Conservation (phyloP, 2,113 vertebrate genomes). For the Rhea pennata region DNA sequence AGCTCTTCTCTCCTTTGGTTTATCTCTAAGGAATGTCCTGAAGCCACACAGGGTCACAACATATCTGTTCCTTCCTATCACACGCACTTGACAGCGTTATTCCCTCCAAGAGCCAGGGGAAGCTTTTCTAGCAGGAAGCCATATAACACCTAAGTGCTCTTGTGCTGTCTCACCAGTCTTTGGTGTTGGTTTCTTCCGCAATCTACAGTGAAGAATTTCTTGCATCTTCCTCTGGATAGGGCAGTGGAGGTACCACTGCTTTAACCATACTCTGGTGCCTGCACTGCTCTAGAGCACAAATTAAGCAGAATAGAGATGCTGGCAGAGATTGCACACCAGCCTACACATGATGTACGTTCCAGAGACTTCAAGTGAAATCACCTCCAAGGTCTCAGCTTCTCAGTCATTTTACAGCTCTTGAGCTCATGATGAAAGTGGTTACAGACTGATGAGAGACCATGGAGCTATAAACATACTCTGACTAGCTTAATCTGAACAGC, state of each 20-base stretch:
- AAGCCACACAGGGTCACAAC: not conserved
- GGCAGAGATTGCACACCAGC: rapidly evolving
- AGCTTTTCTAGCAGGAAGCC: not conserved
- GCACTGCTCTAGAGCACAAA: not conserved
- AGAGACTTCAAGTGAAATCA: not conserved
- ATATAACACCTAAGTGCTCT: rapidly evolving
- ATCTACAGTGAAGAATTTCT: not conserved
- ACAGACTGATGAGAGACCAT: not conserved
- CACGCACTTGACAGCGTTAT: not conserved
- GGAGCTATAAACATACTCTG: not conserved
- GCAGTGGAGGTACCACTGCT: not conserved
- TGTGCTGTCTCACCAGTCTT: not conserved
- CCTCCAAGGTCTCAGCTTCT: not conserved
- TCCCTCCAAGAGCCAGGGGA: rapidly evolving
- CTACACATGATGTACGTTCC: not conserved
- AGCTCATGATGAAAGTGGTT: not conserved
- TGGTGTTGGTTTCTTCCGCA: not conserved
- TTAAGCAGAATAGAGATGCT: not conserved
- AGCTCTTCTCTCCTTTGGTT: not conserved
- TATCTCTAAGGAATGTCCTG: not conserved
- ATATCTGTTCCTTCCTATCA: not conserved
- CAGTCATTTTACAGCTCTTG: not conserved
- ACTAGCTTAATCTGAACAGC: not conserved
- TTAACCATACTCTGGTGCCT: not conserved
- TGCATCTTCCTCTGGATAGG: not conserved